Evolutionary conservation across 2,888 invertebrate species (phyloP), one percentile per base, ranked within the genome.

Genomic region (Argyra leucocephala): DNA sequence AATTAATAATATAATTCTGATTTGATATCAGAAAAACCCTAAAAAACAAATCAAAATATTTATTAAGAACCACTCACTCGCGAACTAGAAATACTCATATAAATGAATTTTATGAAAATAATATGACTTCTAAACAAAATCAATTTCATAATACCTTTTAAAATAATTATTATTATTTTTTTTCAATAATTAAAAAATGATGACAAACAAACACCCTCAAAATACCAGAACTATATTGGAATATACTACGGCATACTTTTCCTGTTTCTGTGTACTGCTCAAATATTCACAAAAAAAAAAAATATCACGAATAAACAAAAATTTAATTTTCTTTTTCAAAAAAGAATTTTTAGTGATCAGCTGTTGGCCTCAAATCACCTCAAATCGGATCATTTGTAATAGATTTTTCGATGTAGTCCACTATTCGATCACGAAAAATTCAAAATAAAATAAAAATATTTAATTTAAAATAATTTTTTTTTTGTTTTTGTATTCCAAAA

Each of bases 301-400:
- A n/a, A n/a, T n/a, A n/a, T n/a, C n/a, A n/a, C n/a, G n/a, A 18
- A 18, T 48, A 18, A 6, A 48, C 18, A 18, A 18, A 37, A 37
- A 6, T 48, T 48, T 48, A 12, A 18, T 48, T 48, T 31, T 7
- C 31, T 31, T 9, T 31, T 31, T 31, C 3, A 31, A 26, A 26
- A 4, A 26, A 26, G 9, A 26, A 48, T 18, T 18, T 48, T 48
- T n/a, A 48, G 18, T 18, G 48, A 48, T 48, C 48, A 48, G 48
- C 48, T 48, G 48, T 15, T 48, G 48, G 48, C n/a, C 48, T 48
- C 48, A 48, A 48, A 48, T 48, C 48, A 48, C 48, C 48, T 18
- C 12, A 48, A 48, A 48, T 48, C 48, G 48, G 18, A 48, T n/a
- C 48, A 48, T 48, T 48, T 48, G 18, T 48, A 48, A 12, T 48